Percentiles rank a stretch among this genome's conserved stretches.
Evolutionary conservation across 2,888 invertebrate genomes (phyloP).

Genomic region (Drosophila nigricruria): DNA sequence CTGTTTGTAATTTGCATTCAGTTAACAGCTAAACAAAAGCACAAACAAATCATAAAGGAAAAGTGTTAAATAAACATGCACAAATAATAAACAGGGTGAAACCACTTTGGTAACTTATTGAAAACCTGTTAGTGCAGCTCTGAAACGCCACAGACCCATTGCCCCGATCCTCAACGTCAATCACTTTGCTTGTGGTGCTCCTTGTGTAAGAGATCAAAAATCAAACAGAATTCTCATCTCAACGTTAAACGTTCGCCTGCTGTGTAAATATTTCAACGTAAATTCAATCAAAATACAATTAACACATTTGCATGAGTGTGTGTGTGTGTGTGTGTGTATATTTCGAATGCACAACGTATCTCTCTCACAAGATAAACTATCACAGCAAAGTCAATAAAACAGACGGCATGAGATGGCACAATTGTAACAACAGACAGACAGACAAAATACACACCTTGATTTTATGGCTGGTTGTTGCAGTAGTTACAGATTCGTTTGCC

Average conservation of each 20-base stretch:
- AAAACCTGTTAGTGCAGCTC: constrained; percentile 39
- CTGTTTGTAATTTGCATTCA: constrained; percentile 43
- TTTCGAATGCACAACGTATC: constrained; percentile 22
- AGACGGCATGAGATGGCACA: constrained; percentile 54
- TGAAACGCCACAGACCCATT: constrained; percentile 11
- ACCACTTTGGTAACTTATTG: constrained; percentile 35
- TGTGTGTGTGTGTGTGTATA: constrained; percentile 11
- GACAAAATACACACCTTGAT: constrained; percentile 54
- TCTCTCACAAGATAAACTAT: constrained; percentile 62
- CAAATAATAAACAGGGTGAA: constrained; percentile 20
- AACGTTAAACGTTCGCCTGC: constrained; percentile 38
- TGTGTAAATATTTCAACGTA: constrained; percentile 68
- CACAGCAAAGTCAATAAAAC: constrained; percentile 61
- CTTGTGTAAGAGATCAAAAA: constrained; percentile 30
- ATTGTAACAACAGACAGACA: constrained; percentile 28
- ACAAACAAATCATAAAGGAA: constrained; percentile 32
- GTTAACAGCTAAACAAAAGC: constrained; percentile 21
- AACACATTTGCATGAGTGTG: constrained; percentile 59
- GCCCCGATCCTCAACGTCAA: constrained; percentile 16
- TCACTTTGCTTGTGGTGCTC: constrained; percentile 2
- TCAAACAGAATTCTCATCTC: constrained; percentile 35
- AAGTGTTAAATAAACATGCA: constrained; percentile 43
- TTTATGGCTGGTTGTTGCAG: constrained; percentile 18
- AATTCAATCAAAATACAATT: constrained; percentile 78
- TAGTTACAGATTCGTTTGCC: constrained; percentile 35